These are phyloP conservation scores for Drosophila prolongata DNA, from an alignment of 2,888 invertebrate species.

Conservation along the genomic window DNA sequence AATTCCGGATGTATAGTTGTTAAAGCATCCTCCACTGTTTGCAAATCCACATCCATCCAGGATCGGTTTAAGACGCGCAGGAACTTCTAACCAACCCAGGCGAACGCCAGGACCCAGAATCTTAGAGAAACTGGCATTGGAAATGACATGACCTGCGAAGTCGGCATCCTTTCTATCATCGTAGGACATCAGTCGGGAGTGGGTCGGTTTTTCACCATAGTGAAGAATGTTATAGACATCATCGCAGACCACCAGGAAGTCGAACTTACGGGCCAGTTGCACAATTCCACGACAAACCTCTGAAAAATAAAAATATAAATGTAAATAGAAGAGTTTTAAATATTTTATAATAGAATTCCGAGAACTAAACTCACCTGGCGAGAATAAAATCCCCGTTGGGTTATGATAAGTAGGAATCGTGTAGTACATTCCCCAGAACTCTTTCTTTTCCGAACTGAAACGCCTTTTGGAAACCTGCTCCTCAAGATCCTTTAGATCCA, in stretches of 20 bases:
- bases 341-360: too few relatives aligned
- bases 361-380: constrained; percentile 73
- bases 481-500: constrained; percentile 85
- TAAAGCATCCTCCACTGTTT: constrained; percentile 87
- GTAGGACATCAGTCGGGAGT: constrained; percentile 86
- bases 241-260: constrained; percentile 86
- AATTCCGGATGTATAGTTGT: constrained; percentile 86
- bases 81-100: constrained; percentile 88
- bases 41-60: constrained; percentile 85
- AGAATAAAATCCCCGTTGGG: constrained; percentile 86
- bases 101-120: constrained; percentile 87
- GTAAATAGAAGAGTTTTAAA: too few relatives aligned
- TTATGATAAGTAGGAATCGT: constrained; percentile 87
- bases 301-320: constrained; percentile 39
- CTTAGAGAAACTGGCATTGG: constrained; percentile 88
- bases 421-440: constrained; percentile 86
- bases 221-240: constrained; percentile 88
- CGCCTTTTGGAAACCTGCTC: constrained; percentile 82
- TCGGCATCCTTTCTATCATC: constrained; percentile 84
- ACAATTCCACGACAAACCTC: constrained; percentile 84
- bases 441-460: constrained; percentile 82
- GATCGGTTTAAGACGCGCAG: constrained; percentile 83
- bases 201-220: constrained; percentile 84
- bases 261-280: constrained; percentile 84
- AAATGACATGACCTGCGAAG: constrained; percentile 86